Conservation (phyloP, 2,113 vertebrate species). For the Mungos mungo region DNA sequence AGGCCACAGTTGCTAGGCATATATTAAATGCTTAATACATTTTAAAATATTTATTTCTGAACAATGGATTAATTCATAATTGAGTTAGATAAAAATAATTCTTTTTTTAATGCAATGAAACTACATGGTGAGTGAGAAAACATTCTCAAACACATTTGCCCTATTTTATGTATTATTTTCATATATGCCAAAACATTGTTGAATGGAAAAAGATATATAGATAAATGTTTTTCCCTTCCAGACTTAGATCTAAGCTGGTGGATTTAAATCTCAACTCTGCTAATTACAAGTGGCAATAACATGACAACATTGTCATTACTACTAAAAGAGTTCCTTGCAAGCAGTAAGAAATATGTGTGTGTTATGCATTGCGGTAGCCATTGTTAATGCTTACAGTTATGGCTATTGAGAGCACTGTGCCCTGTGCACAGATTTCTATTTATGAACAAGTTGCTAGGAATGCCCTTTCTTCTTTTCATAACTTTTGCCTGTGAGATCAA, state of each 20-base stretch:
- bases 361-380: background rate
- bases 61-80: background rate
- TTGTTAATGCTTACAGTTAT: background rate
- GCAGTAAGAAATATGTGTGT: background rate
- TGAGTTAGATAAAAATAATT: constrained; percentile 20
- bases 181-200: background rate
- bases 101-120: background rate
- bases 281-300: background rate
- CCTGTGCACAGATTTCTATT: background rate
- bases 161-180: background rate
- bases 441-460: background rate
- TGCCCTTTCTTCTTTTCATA: background rate
- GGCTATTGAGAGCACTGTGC: background rate
- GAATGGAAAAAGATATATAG: background rate
- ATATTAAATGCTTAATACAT: background rate
- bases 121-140: background rate
- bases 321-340: background rate
- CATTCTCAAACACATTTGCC: background rate
- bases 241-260: background rate
- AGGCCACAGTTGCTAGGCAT: background rate
- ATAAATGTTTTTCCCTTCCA: background rate
- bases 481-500: background rate
- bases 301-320: background rate
- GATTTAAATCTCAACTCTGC: background rate
- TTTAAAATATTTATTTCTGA: background rate